These are phyloP conservation scores for Bettongia penicillata DNA, from an alignment of 2,113 vertebrate species.

Conservation along the genomic window DNA sequence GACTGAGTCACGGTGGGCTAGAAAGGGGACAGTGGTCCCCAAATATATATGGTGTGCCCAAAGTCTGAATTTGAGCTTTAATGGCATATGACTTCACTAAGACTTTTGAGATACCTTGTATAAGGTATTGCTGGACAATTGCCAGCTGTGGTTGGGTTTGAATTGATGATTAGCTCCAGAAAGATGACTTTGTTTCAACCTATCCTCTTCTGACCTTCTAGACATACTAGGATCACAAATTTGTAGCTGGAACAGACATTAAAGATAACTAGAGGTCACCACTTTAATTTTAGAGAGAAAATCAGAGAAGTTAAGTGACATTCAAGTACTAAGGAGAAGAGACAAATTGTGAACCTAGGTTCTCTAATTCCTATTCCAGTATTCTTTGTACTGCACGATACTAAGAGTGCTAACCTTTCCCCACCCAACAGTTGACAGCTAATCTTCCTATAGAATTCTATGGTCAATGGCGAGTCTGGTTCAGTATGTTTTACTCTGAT, in stretches of 20 bases:
- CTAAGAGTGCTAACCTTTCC: background rate
- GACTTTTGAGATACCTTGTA: background rate
- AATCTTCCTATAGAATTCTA: background rate
- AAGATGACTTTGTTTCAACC: background rate
- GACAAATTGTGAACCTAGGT: background rate
- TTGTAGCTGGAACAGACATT: background rate
- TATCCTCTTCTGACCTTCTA: background rate
- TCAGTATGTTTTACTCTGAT: background rate
- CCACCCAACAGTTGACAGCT: background rate
- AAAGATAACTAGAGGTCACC: background rate
- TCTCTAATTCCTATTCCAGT: background rate
- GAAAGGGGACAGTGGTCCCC: background rate
- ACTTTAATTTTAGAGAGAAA: background rate
- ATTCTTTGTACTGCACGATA: background rate
- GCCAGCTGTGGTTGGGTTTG: background rate
- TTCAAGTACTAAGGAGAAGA: background rate
- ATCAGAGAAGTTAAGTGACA: background rate
- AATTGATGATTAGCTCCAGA: background rate
- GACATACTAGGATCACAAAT: background rate
- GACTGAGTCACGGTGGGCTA: background rate
- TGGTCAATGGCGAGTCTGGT: background rate
- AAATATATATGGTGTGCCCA: background rate
- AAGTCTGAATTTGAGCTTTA: background rate
- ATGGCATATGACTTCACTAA: background rate
- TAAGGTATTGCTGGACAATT: background rate